These are phyloP conservation scores for Centruroides vittatus DNA, from an alignment of 1,140 invertebrate genomes.

Conservation along the genomic window DNA sequence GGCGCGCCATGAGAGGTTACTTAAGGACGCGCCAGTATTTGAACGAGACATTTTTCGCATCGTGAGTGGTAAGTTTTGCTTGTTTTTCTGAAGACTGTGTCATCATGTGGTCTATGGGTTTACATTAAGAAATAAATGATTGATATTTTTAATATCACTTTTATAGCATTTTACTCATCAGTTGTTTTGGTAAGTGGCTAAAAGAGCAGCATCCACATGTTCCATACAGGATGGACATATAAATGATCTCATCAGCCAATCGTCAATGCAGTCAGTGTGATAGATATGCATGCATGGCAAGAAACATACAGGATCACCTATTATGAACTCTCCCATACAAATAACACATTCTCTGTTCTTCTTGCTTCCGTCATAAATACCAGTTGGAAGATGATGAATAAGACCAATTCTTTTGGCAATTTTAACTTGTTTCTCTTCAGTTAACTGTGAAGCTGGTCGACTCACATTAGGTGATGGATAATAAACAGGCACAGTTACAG, in stretches of 20 bases:
- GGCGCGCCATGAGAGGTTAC: too few species aligned
- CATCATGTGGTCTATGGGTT: too few species aligned
- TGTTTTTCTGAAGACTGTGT: too few species aligned
- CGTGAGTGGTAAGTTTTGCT: too few species aligned
- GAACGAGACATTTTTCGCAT: too few species aligned
- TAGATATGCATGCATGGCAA: slow-evolving; percentile 91
- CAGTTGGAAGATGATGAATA: slow-evolving; percentile 74
- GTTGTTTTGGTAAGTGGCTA: slow-evolving; percentile 51
- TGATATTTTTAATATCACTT: too few species aligned
- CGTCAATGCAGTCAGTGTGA: slow-evolving; percentile 76
- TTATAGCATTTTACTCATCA: background rate
- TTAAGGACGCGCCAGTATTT: too few species aligned
- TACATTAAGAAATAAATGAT: too few species aligned
- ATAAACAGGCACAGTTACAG: slow-evolving; percentile 22
- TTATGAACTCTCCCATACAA: slow-evolving; percentile 82
- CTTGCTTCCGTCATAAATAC: slow-evolving; percentile 65
- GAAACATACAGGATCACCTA: slow-evolving; percentile 63
- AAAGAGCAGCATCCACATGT: slow-evolving; percentile 81
- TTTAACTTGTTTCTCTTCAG: slow-evolving; percentile 76
- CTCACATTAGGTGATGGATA: slow-evolving; percentile 30
- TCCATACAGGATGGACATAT: slow-evolving; percentile 90
- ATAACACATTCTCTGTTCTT: slow-evolving; percentile 82
- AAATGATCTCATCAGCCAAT: slow-evolving; percentile 81
- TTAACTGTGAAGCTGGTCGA: slow-evolving; percentile 30
- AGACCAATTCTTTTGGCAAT: slow-evolving; percentile 77